Evolutionary conservation across 2,888 invertebrate species (phyloP).

Genomic region (Terebella lapidaria): DNA sequence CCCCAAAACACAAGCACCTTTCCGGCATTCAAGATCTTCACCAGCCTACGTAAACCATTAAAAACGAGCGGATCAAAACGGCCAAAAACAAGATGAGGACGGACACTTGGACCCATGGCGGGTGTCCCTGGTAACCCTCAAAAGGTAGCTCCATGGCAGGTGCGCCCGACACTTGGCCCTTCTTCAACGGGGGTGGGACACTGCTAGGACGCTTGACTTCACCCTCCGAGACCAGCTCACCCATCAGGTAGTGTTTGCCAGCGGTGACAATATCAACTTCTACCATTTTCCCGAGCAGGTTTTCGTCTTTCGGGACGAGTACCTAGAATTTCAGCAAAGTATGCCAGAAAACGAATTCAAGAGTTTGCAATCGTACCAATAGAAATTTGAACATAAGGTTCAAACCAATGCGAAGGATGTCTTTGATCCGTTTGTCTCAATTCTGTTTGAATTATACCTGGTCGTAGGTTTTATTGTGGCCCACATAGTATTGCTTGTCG

Average conservation of each 20-base stretch:
- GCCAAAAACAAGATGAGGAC: too few relatives aligned
- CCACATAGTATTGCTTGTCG: slow-evolving; percentile 84
- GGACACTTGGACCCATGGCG: neutral
- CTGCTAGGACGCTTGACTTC: slow-evolving; percentile 13
- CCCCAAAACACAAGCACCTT: too few relatives aligned
- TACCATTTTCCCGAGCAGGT: slow-evolving; percentile 77
- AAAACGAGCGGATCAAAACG: too few relatives aligned
- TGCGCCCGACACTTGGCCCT: slow-evolving; percentile 44
- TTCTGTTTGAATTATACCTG: too few relatives aligned
- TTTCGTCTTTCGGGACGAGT: slow-evolving; percentile 71
- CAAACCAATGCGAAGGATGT: too few relatives aligned
- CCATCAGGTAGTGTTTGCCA: slow-evolving; percentile 55
- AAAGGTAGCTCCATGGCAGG: neutral
- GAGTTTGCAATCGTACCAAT: neutral
- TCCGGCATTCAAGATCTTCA: too few relatives aligned
- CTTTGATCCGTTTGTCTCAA: too few relatives aligned
- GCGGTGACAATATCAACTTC: slow-evolving; percentile 66
- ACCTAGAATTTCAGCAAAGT: slow-evolving; percentile 61
- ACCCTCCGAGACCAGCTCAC: slow-evolving; percentile 20
- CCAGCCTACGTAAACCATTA: too few relatives aligned
- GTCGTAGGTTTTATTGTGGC: slow-evolving; percentile 91
- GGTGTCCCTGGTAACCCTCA: neutral
- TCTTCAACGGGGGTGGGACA: slow-evolving; percentile 39
- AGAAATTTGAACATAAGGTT: neutral
- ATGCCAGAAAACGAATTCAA: neutral